Evolutionary conservation across 2,113 vertebrate genomes (phyloP), one percentile per base, ranked within the genome.

Genomic region (Crotalus horridus): DNA sequence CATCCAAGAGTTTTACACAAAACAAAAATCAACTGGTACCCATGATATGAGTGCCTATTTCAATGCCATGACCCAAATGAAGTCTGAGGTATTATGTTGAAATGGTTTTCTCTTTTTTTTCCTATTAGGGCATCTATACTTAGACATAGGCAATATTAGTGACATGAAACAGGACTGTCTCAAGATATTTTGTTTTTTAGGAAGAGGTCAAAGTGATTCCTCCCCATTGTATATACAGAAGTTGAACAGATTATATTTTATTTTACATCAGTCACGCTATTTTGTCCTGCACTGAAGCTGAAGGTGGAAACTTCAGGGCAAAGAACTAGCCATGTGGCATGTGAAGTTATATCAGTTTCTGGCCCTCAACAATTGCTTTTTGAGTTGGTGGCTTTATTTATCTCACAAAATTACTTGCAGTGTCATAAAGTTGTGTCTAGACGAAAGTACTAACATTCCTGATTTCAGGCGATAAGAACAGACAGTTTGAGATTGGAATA

Each of bases 1-100:
- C 92, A 98, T 98, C 88, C 92, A 81, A 33, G 95, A 96, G 48
- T 96, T 89, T 85, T 95, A 69, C n/a, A 91, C 95, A 4, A 97
- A 93, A 91, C 96, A 17, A 69, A 6, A 64, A 1, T 33, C 90
- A 0, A 1, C 46, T 23, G 0, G 12, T 4, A 21, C 10, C 1
- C 15, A 81, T 61, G 97, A 98, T 91, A 89, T 91, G 89, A 93
- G 53, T 6, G 6, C 0, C 12, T 97, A 95, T 93, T 96, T 95
- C 4, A 91, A 33, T 93, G 97, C 89, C 95, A 97, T 98, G 91
- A 9, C 46, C 87, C 95, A 97, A 0, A 95, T 98, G 87, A 92
- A 90, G 29, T 55, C 94, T 20, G 51, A 95, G 95, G 95, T 95
- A 90, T 8, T 39, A 3, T 33, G 1, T 21, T 10, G 26, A 55